Conservation (phyloP, 2,797 vertebrate species). For the Periophthalmus magnuspinnatus region DNA sequence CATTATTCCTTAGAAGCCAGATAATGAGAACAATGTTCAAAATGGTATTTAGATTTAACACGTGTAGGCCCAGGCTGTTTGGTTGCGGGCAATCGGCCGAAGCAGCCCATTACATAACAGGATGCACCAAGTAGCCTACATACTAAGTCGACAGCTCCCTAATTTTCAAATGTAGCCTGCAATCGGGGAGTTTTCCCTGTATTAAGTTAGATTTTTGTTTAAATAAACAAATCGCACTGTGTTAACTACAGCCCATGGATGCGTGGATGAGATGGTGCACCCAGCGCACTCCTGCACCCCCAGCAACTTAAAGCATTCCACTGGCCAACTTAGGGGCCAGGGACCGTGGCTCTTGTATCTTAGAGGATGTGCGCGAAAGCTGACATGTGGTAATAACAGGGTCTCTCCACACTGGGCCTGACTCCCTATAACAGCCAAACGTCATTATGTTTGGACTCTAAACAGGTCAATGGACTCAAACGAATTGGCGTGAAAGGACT, state of each 20-base stretch:
- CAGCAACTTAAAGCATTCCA: slow-evolving; percentile 50
- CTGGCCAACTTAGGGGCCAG: slow-evolving; percentile 35
- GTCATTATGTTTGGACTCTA: slow-evolving; percentile 44
- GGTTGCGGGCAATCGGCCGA: slow-evolving; percentile 49
- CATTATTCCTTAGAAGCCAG: neutral
- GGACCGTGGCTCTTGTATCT: slow-evolving; percentile 14
- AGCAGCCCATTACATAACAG: slow-evolving; percentile 67
- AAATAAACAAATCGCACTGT: neutral
- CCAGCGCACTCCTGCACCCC: slow-evolving; percentile 24
- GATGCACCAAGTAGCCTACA: slow-evolving; percentile 54
- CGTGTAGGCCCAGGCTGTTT: slow-evolving; percentile 50
- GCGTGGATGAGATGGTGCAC: slow-evolving; percentile 28
- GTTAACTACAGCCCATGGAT: slow-evolving; percentile 22
- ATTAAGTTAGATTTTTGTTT: neutral
- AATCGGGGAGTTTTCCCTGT: neutral
- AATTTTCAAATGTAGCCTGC: slow-evolving; percentile 33
- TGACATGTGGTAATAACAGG: neutral
- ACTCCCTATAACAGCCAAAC: slow-evolving; percentile 31
- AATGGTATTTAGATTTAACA: slow-evolving; percentile 41
- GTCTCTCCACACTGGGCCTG: slow-evolving; percentile 37
- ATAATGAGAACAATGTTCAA: neutral
- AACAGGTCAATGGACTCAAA: slow-evolving; percentile 38
- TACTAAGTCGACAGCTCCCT: slow-evolving; percentile 44
- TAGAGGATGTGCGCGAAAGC: slow-evolving; percentile 22
- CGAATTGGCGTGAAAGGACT: neutral